A percentile compares a stretch with the other conserved stretches of the same genome.
These are phyloP conservation scores for Elysia crispata DNA, from an alignment of 2,888 invertebrate species.

Conservation along the genomic window DNA sequence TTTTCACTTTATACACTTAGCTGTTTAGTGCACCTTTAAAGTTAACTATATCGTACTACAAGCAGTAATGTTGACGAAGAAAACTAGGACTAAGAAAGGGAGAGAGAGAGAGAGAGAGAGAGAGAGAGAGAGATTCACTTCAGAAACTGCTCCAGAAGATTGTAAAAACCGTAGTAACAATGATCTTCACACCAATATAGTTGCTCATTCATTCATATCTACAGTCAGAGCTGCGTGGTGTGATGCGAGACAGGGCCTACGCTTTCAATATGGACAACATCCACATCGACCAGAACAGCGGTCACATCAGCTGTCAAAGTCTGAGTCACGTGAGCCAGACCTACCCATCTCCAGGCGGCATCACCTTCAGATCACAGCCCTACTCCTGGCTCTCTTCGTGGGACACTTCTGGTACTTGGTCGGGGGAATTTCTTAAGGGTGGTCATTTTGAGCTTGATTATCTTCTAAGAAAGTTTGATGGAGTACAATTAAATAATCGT, in stretches of 20 bases:
- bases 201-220: too few relatives aligned
- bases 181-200: too few relatives aligned
- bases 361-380: constrained; percentile 40
- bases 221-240: constrained; percentile 51
- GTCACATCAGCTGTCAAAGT: constrained; percentile 47
- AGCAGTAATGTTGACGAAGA: too few relatives aligned
- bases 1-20: too few relatives aligned
- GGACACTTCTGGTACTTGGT: constrained; percentile 49
- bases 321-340: constrained; percentile 47
- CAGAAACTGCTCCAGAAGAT: too few relatives aligned
- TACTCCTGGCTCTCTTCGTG: constrained; percentile 51
- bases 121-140: too few relatives aligned
- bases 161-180: too few relatives aligned
- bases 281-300: background rate
- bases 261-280: constrained; percentile 49
- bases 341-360: constrained; percentile 27
- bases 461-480: too few relatives aligned
- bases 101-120: too few relatives aligned
- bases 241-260: constrained; percentile 53
- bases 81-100: too few relatives aligned
- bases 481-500: background rate
- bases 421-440: background rate
- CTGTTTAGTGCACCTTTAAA: too few relatives aligned
- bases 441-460: background rate
- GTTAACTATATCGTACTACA: too few relatives aligned